Conservation (phyloP, 1,140 invertebrate species). For the Myzus persicae region DNA sequence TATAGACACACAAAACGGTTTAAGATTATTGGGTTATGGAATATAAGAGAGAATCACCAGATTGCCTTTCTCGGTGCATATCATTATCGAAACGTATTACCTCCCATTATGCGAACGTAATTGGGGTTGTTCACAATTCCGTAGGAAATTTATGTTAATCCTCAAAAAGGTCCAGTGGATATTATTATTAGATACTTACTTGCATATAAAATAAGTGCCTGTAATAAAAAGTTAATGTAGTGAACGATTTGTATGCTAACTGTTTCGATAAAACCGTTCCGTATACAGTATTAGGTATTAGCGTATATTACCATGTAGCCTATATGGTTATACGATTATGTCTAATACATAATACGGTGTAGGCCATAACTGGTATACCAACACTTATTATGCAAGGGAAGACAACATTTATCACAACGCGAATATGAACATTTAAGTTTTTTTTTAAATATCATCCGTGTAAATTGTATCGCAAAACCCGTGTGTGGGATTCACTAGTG, state of each 20-base stretch:
- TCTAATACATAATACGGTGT: not conserved
- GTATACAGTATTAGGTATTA: not conserved
- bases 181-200: not conserved
- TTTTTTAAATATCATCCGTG: not conserved
- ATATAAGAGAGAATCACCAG: not conserved
- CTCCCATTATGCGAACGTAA: not conserved
- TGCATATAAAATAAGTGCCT: not conserved
- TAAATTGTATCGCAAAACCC: not conserved
- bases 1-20: not conserved
- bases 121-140: slow-evolving; percentile 17
- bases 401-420: not conserved
- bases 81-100: not conserved
- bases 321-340: not conserved
- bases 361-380: not conserved
- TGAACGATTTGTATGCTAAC: slow-evolving; percentile 7
- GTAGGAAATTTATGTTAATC: not conserved
- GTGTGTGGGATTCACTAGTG: not conserved
- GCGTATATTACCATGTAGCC: not conserved
- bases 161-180: not conserved
- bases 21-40: not conserved
- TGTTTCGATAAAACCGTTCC: not conserved
- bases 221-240: not conserved
- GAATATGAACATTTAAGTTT: not conserved
- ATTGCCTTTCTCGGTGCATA: not conserved
- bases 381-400: not conserved